Evolutionary conservation across 2,113 vertebrate genomes (phyloP).

Genomic region (Albula goreensis): DNA sequence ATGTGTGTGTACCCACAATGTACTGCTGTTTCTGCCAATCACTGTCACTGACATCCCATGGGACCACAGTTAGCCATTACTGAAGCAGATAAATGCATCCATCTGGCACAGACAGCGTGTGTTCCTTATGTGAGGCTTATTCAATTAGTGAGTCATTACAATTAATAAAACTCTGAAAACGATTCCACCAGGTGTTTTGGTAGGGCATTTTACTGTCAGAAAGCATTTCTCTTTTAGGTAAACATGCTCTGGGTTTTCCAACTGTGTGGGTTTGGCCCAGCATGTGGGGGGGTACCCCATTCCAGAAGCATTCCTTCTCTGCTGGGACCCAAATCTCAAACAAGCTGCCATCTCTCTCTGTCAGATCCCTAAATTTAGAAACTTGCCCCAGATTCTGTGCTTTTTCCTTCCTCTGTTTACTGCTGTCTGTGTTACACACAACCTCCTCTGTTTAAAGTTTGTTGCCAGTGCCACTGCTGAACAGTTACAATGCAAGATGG

Average conservation of each 20-base stretch:
- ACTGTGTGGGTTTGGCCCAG: background rate
- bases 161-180: background rate
- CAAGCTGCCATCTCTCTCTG: conserved; percentile 31
- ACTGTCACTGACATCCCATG: background rate
- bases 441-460: background rate
- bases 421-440: conserved; percentile 48
- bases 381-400: conserved; percentile 53
- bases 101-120: background rate
- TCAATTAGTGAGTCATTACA: conserved; percentile 16
- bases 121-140: background rate
- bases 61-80: background rate
- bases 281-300: background rate
- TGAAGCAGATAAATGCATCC: background rate
- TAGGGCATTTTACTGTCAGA: background rate
- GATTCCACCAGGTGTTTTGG: background rate
- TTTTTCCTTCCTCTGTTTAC: conserved; percentile 49
- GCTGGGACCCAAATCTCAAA: background rate
- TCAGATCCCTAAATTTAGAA: conserved; percentile 66
- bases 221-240: background rate
- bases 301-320: background rate
- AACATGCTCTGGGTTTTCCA: background rate
- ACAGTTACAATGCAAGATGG: background rate
- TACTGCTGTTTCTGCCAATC: background rate
- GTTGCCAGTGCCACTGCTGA: background rate
- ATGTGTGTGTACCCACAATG: conserved; percentile 14